Evolutionary conservation across 2,888 invertebrate species (phyloP).

Genomic region (Nomada flava): DNA sequence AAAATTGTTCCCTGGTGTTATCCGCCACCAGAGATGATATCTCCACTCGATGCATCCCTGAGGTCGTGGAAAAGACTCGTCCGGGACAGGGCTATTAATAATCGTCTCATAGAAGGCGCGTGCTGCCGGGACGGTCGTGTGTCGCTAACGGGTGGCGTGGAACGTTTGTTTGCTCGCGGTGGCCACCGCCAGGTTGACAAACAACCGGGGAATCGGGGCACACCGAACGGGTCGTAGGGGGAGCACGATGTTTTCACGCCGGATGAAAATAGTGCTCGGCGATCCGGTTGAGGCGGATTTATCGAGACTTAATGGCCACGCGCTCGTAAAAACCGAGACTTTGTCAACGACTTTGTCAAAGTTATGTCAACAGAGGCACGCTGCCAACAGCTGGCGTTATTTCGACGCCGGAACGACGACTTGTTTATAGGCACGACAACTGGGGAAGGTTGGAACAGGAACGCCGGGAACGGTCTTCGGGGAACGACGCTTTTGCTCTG

Average conservation of each 20-base stretch:
- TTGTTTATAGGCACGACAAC: slow-evolving; percentile 77
- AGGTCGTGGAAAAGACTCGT: slow-evolving; percentile 53
- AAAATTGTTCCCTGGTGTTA: slow-evolving; percentile 34
- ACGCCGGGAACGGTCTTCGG: slow-evolving; percentile 60
- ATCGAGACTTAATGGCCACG: slow-evolving; percentile 81
- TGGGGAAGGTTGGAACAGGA: slow-evolving; percentile 17
- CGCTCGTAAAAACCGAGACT: slow-evolving; percentile 80
- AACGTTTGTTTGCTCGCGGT: slow-evolving; percentile 79
- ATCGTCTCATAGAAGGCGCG: slow-evolving; percentile 66
- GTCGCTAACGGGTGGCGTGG: slow-evolving; percentile 75
- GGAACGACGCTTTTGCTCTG: slow-evolving; percentile 53
- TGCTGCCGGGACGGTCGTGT: slow-evolving; percentile 64
- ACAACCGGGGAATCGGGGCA: slow-evolving; percentile 64
- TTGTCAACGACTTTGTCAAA: slow-evolving; percentile 84
- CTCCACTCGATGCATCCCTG: slow-evolving; percentile 45
- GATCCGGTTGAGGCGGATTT: slow-evolving; percentile 70
- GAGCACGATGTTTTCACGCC: slow-evolving; percentile 71
- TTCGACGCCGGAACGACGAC: slow-evolving; percentile 81
- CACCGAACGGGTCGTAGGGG: slow-evolving; percentile 23
- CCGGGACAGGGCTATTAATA: slow-evolving; percentile 69
- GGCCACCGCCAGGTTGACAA: slow-evolving; percentile 80
- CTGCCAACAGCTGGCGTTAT: slow-evolving; percentile 82
- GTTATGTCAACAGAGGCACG: slow-evolving; percentile 81
- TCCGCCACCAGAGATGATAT: slow-evolving; percentile 38
- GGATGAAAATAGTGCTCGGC: slow-evolving; percentile 68